Percentiles rank a stretch among this genome's conserved stretches.
Conservation (phyloP, 2,113 vertebrate genomes). For the Scatophagus argus region DNA sequence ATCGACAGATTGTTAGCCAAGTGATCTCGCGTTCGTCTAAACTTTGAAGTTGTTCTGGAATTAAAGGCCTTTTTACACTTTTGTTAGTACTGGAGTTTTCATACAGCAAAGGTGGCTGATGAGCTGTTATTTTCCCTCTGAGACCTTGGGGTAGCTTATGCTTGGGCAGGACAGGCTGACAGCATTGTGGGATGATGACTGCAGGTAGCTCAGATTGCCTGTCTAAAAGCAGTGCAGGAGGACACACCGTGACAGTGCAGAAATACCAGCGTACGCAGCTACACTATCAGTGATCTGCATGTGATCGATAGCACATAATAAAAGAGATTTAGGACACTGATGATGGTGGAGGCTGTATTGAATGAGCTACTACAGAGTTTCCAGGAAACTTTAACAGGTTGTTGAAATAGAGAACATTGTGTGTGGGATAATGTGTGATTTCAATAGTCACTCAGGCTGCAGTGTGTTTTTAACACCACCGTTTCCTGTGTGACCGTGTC, state of each 20-base stretch:
- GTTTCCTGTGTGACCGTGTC: constrained; percentile 60
- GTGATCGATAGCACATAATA: constrained; percentile 35
- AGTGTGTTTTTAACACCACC: constrained; percentile 45
- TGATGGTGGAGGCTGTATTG: constrained; percentile 27
- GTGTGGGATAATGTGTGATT: constrained; percentile 37
- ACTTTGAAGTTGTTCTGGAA: constrained; percentile 5
- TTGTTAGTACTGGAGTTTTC: constrained; percentile 38
- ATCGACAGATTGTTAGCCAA: background rate
- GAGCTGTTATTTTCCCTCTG: constrained; percentile 33
- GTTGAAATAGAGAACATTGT: constrained; percentile 36
- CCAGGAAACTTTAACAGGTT: constrained; percentile 39
- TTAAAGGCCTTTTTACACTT: constrained; percentile 14
- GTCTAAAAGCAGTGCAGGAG: constrained; percentile 32
- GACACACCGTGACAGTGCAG: constrained; percentile 62
- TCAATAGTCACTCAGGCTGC: constrained; percentile 26
- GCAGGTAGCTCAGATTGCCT: constrained; percentile 18
- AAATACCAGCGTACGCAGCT: constrained; percentile 36
- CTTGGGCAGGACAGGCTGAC: constrained; percentile 37
- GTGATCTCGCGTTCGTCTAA: background rate
- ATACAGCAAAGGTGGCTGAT: background rate
- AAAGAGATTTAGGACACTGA: constrained; percentile 45
- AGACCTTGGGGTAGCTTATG: constrained; percentile 7
- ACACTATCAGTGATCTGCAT: constrained; percentile 14
- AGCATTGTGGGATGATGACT: constrained; percentile 35
- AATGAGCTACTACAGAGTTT: constrained; percentile 39